Percentiles rank a stretch among this genome's conserved stretches.
These are phyloP conservation scores for Camelus bactrianus DNA, from an alignment of 2,113 vertebrate genomes.

Conservation along the genomic window DNA sequence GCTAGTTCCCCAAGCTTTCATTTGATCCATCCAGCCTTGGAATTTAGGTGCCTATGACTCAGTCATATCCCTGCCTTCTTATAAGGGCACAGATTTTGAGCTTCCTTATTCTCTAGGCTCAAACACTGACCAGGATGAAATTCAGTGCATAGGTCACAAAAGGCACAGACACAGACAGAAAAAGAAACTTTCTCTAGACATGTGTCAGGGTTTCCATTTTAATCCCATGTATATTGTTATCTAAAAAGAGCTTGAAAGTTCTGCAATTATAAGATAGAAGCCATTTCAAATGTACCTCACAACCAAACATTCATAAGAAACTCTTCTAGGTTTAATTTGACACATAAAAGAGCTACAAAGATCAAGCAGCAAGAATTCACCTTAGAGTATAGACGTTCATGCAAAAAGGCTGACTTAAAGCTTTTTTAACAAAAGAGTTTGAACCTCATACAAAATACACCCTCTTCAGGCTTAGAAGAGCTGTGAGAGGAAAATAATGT, in stretches of 20 bases:
- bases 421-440: constrained; percentile 40
- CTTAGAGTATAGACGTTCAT: neutral
- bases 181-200: constrained; percentile 10
- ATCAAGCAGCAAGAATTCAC: constrained; percentile 22
- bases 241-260: constrained; percentile 35
- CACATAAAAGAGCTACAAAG: neutral
- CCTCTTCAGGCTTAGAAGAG: neutral
- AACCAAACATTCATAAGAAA: constrained; percentile 20
- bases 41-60: neutral
- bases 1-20: neutral
- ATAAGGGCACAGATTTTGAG: neutral
- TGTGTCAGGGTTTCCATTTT: neutral
- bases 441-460: constrained; percentile 38
- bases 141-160: neutral
- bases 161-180: neutral
- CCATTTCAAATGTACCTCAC: constrained; percentile 15
- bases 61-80: neutral
- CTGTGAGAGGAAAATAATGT: constrained; percentile 1
- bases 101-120: constrained; percentile 10
- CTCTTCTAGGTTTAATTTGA: constrained; percentile 41
- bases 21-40: neutral
- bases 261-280: constrained; percentile 46
- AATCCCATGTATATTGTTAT: constrained; percentile 31
- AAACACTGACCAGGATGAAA: constrained; percentile 22
- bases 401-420: constrained; percentile 28